Conservation (phyloP, 2,797 vertebrate genomes). For the Emydoidea blandingii region DNA sequence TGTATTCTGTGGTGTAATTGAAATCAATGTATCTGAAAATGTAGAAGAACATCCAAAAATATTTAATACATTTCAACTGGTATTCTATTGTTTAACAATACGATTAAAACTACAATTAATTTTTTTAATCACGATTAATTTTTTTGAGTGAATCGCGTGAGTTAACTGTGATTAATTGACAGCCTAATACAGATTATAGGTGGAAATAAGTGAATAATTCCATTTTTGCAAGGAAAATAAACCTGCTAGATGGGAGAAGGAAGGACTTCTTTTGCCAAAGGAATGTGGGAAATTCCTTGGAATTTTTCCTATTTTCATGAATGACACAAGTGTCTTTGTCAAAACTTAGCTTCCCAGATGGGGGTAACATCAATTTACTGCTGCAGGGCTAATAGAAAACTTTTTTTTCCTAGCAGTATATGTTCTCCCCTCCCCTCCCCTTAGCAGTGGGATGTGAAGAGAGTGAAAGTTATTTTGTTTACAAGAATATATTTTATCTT, state of each 20-base stretch:
- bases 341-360: background rate
- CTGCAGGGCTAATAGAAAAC: fast-evolving
- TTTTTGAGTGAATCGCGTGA: no score
- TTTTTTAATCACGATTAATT: no score
- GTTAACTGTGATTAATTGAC: no score
- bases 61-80: no score
- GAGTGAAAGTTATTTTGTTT: background rate
- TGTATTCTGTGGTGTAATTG: no score
- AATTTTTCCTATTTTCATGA: background rate
- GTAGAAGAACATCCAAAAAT: no score
- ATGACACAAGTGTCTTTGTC: background rate
- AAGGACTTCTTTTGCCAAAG: background rate
- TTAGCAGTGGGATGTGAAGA: background rate
- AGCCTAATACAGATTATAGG: background rate
- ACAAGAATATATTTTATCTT: background rate
- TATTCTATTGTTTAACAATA: no score
- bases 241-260: background rate
- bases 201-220: background rate
- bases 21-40: no score
- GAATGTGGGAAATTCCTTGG: background rate
- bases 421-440: no score
- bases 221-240: background rate
- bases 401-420: background rate
- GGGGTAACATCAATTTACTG: background rate
- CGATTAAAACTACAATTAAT: no score